Conservation (phyloP, 2,797 vertebrate species). For the Capromys pilorides region DNA sequence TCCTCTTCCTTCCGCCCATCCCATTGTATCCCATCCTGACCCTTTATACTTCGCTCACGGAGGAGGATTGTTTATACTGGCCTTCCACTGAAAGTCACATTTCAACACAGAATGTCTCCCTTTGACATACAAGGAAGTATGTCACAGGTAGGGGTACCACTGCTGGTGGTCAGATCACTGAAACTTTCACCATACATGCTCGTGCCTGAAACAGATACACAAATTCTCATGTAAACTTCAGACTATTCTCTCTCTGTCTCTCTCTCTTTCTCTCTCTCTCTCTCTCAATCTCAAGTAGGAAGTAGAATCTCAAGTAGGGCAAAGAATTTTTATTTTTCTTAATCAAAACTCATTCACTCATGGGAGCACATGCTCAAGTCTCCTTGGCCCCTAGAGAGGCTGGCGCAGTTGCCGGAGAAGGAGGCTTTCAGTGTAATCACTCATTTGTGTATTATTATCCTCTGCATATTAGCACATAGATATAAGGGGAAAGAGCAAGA, state of each 20-base stretch:
- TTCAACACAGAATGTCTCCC: neutral
- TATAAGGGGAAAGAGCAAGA: fast-evolving
- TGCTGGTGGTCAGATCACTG: neutral
- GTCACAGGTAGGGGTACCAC: neutral
- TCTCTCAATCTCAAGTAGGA: neutral
- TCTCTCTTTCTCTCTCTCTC: no score
- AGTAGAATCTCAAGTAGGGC: neutral
- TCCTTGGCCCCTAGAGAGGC: neutral
- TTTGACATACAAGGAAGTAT: neutral
- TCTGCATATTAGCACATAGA: neutral
- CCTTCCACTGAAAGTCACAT: neutral
- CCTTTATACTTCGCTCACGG: neutral
- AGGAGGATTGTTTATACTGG: neutral
- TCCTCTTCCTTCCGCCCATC: neutral
- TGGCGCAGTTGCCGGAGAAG: neutral
- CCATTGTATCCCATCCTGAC: neutral
- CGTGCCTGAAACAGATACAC: neutral
- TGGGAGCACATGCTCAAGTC: neutral
- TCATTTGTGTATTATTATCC: neutral
- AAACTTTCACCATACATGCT: neutral
- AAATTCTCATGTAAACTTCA: constrained; percentile 13
- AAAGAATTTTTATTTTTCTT: neutral
- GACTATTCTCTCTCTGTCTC: neutral
- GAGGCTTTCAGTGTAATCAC: neutral
- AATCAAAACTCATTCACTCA: constrained; percentile 28